Evolutionary conservation across 2,797 vertebrate genomes (phyloP), one percentile per base, ranked within the genome.

Genomic region (Protosalanx chinensis): DNA sequence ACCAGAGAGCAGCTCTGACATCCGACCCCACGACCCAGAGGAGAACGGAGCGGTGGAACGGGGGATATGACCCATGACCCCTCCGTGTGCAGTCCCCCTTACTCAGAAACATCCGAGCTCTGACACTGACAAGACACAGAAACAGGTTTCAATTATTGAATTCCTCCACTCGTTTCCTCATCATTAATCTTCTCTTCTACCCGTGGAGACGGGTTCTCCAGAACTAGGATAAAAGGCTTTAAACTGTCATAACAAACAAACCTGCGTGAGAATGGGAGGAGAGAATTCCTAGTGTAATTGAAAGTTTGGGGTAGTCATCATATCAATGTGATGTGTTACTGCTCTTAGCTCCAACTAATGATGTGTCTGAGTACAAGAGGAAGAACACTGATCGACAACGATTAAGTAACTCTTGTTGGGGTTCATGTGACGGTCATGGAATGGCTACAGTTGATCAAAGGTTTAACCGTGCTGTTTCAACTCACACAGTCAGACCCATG

Each of bases 31-130:
- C 23, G 23, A 27, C 23, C 67, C 71, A 27, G 59, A 81, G 74
- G 82, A 76, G 84, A 81, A 84, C 84, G 71, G 29, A 80, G 80
- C 7, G 35, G 18, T 68, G 71, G 65, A 74, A 83, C 82, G 79
- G 57, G 57, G 5, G 79, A 78, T 75, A 83, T 32, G 37, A 30
- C 30, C 49, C 15, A 29, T 56, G 82, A 80, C 77, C 78, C 37
- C n/a, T 23, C 23, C 23, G 13, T n/a, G 15, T 71, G 67, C 63
- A 85, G 88, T 87, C 81, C 77, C 68, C 70, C 70, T 57, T 57
- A 60, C 58, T 60, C 6, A 29, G 6, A 29, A 20, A 60, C 18
- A 60, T 20, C 58, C 58, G 67, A 79, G 68, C 49, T 35, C 4
- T 51, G 56, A 72, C 76, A 63, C 60, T 72, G 33, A 73, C 57